Evolutionary conservation across 2,797 vertebrate species (phyloP).

Genomic region (Oreonectes daqikongensis): DNA sequence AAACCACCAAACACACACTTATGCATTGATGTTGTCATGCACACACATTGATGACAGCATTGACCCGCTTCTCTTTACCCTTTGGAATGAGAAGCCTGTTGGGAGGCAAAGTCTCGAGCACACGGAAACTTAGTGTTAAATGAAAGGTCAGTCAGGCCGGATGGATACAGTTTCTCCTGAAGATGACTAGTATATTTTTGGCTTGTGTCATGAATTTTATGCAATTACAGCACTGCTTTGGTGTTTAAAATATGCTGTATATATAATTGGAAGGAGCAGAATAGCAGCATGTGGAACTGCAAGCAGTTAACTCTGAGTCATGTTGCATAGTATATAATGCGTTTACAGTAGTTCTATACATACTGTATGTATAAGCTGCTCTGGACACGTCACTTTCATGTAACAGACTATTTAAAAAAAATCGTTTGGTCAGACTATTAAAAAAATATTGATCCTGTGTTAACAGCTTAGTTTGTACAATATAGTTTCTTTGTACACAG

Average conservation of each 20-base stretch:
- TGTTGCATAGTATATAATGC: background rate
- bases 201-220: conserved; percentile 24
- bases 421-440: too few species aligned
- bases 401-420: background rate
- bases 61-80: conserved; percentile 12
- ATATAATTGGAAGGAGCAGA: background rate
- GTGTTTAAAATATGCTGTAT: background rate
- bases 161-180: conserved; percentile 34
- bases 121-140: conserved; percentile 26
- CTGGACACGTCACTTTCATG: background rate
- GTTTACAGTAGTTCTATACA: background rate
- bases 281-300: background rate
- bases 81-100: conserved; percentile 21
- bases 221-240: conserved; percentile 24
- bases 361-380: background rate
- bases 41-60: conserved; percentile 7
- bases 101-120: conserved; percentile 23
- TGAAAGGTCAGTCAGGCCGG: conserved; percentile 18
- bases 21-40: background rate
- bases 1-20: background rate
- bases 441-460: background rate
- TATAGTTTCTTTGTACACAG: background rate
- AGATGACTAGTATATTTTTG: conserved; percentile 44
- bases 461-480: too few species aligned
- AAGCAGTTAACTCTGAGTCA: background rate